Base-by-base conservation (phyloP, 2,797 vertebrate genomes). In the Cossypha dichroa region DNA sequence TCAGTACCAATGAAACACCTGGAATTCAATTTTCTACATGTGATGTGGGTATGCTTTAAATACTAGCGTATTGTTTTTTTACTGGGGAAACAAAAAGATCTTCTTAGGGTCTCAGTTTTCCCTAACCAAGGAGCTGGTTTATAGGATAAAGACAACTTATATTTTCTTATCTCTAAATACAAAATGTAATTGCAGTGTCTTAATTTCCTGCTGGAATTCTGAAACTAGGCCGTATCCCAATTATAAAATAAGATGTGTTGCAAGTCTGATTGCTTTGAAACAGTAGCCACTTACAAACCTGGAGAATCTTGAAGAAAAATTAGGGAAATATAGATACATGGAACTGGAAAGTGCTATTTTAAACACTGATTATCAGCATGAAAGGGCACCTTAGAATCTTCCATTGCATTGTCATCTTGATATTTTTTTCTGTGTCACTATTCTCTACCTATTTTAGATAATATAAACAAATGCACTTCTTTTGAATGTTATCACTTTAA, bases 361-460 rank as follows among this genome's bases (percentile, higher is more conserved):
- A 78, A 43, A 40, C 28, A 56, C 17, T 38, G 15, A 31, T 86
- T 8, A 92, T 92, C 45, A 79, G n/a, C 28, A 36, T 95, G 49
- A 86, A 88, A 94, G 8, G 23, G 8, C 40, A 82, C 31, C 45
- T 73, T 90, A 76, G 92, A 90, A 49, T 74, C 41, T 75, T 88
- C 72, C n/a, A 56, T 87, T 92, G 52, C 41, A 66, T 49, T 69
- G 16, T 89, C 51, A 43, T 91, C 74, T 64, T 87, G 52, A 40
- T 79, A 63, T 70, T 89, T 94, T 90, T 17, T 82, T 91, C 36
- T 91, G 36, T 93, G 51, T 86, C 38, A 72, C 72, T 90, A 63
- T 86, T 78, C 31, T 23, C 48, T 46, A 17, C 15, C 26, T 88
- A 29, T 85, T 93, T 88, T 56, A 86, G 43, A 64, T 69, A 3